Base-by-base conservation (phyloP, 1,140 invertebrate species). In the Lethrus apterus region DNA sequence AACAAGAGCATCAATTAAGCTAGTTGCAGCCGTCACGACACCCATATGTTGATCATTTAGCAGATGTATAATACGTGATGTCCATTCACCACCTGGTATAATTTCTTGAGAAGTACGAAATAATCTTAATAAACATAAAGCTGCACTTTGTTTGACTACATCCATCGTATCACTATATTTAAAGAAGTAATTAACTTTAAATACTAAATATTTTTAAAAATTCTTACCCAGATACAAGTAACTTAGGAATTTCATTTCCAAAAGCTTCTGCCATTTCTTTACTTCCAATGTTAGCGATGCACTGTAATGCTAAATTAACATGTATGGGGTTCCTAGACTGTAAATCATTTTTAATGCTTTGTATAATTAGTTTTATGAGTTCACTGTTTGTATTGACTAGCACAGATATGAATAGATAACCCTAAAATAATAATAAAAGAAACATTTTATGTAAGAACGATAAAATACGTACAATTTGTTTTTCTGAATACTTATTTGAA, bases 401-500 rank as follows among this genome's bases (percentile, higher is more conserved):
- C 26, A 99, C 96, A 49, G 96, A 98, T 74, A 99, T 99, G 73
- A 98, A 99, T 48, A 99, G 75, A 70, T 98, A 99, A 50, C 96
- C 93, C 93, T 96, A 66, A 23, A 60, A 60, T 40, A 26, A 14
- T 13, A 33, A 21, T 33, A n/a, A 42, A 35, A 36, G 4, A 15
- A 26, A 15, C 14, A 10, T 24, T 35, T 34, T 46, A n/a, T 5
- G 32, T 33, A 33, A 33, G 18, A 13, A 8, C 32, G 21, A 4
- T 41, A 20, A 29, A 21, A 30, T 24, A 79, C 87, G 81, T 80
- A 96, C 96, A 72, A 99, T 99, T 81, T 99, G 97, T 77, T 99
- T 99, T 70, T 99, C 97, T 29, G 96, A 99, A 75, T 99, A 99
- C 78, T 99, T 99, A 67, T 99, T 99, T 21, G 96, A 99, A 53